Base-by-base conservation (phyloP, 1,140 invertebrate genomes). In the Drosophila insularis region DNA sequence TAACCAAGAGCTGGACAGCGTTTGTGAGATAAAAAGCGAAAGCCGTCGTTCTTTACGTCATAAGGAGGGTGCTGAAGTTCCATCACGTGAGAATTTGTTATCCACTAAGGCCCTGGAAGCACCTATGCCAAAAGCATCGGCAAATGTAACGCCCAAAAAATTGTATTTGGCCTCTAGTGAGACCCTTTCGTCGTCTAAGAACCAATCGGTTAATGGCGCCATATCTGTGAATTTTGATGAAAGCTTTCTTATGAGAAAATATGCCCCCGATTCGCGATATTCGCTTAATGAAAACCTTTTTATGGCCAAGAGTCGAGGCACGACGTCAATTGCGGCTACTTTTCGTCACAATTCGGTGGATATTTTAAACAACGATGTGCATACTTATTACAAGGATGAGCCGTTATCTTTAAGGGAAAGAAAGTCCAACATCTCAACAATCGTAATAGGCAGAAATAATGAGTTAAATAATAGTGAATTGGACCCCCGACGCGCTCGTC, bases 231-330 rank as follows among this genome's bases (percentile, higher is more conserved):
- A 3, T 84, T 87, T 81, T 23, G 84, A 85, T 59, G 84, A 90
- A 40, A 77, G 79, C 8, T 89, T 80, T 14, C 68, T 86, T 0
- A 85, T 90, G 1, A 84, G 87, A 53, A 91, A 90, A 23, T 78
- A 82, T 55, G 84, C 74, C 35, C 82, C 70, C 10, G 21, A 50
- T 58, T 91, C 90, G 1, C 78, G 90, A 2, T 91, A 80, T 40
- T 91, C 90, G 0, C 73, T 91, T 0, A 91, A 91, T 59, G 90
- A 91, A 35, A 91, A 91, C 59, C 37, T 90, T 6, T 89, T 91
- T 31, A 81, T 79, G 69, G 68, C 70, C 54, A 74, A 76, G 32
- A 85, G 86, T 5, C 10, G 8, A 55, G 71, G 46, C 7, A 72
- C 71, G 0, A 60, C 77, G 3, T 82, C 87, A 6, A 21, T 86